These are phyloP conservation scores for Peromyscus californicus DNA, from an alignment of 2,113 vertebrate genomes.

Conservation along the genomic window DNA sequence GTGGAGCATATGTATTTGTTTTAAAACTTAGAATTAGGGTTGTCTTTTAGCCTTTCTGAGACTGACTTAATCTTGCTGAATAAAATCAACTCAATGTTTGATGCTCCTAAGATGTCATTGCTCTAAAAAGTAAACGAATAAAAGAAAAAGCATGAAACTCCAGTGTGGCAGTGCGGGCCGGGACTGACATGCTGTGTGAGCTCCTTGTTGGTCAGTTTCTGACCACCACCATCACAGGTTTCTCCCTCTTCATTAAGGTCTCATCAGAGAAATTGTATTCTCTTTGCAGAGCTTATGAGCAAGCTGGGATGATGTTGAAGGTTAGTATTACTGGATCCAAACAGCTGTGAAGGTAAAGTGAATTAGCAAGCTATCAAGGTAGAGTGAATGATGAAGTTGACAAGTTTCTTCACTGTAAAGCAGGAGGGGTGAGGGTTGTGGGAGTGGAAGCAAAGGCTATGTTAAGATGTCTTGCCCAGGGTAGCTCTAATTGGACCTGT, in stretches of 20 bases:
- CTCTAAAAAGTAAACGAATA: not conserved
- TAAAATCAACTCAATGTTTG: constrained; percentile 21
- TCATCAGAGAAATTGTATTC: constrained; percentile 54
- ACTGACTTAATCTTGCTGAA: constrained; percentile 55
- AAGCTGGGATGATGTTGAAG: constrained; percentile 99
- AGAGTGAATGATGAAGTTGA: not conserved
- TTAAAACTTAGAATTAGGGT: constrained; percentile 21
- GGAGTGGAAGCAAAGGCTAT: not conserved
- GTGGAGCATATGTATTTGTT: not conserved
- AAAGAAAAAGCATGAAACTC: not conserved
- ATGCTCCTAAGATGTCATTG: not conserved
- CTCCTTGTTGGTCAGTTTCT: not conserved
- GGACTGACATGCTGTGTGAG: not conserved
- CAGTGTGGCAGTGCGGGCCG: not conserved
- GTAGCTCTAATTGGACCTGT: not conserved
- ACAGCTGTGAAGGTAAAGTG: not conserved
- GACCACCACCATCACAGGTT: not conserved
- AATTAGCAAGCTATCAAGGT: not conserved
- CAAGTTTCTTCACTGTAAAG: not conserved
- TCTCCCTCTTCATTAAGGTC: not conserved
- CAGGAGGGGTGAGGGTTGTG: not conserved
- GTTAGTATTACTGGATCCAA: constrained; percentile 85
- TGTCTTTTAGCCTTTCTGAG: constrained; percentile 48
- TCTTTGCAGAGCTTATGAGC: constrained; percentile 94
- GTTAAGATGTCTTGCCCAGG: not conserved